Base-by-base conservation (phyloP, 2,888 invertebrate genomes). In the Epinotia ramella region DNA sequence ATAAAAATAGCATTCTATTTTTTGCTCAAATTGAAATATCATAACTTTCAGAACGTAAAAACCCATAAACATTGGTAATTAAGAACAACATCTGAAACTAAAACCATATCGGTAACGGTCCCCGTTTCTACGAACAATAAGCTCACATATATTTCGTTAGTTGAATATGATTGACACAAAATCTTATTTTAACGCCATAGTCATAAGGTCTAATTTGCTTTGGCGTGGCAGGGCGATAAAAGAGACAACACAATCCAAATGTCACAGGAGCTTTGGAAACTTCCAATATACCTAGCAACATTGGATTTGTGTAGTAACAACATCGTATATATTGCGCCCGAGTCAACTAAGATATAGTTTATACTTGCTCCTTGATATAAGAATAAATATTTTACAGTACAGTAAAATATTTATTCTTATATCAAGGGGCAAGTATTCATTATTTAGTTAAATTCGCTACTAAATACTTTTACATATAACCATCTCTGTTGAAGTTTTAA, bases 91-190 rank as follows among this genome's bases (percentile, higher is more conserved):
- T 56, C 5, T 1, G 2, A 40, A 63, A 44, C 11, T 7, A 49
- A 49, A 28, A 46, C 18, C 53, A 28, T 5, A 66, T 33, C 67
- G 40, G 56, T 67, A 67, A 40, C 33, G 2, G 12, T 68, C 67
- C 57, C 13, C 67, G 56, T 66, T 13, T 13, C 73, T 70, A 74
- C 64, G 64, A 49, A 74, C 74, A 70, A 74, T 74, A 74, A 74
- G 74, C 74, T 74, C 74, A 74, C 59, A 65, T 49, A 63, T 68
- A 73, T 56, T 62, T 62, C 60, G 20, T 67, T 68, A 67, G 7
- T 44, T 56, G 13, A 62, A 67, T 20, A 74, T 18, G 12, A 49
- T 70, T 65, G 57, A 65, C 57, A 24, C 46, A 69, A 68, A 65
- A 67, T 13, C 63, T 3, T 49, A 60, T 46, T 13, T 40, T 62